Base-by-base conservation (phyloP, 92 coral and sea anemone genomes). In the Nematostella vectensis region DNA sequence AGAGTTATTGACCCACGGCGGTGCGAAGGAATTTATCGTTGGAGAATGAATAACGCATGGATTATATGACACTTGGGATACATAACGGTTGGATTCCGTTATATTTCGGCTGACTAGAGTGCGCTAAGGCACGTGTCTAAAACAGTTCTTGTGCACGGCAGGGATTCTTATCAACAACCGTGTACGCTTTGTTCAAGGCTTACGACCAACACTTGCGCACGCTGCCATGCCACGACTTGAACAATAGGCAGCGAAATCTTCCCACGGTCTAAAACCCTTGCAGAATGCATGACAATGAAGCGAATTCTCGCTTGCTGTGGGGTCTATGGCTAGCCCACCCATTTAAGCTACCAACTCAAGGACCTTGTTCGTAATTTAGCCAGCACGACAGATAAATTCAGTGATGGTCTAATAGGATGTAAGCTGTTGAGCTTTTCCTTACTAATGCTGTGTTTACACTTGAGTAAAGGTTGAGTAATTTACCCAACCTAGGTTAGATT, bases 251-350 rank as follows among this genome's bases (percentile, higher is more conserved):
- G 37, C 55, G 45, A 31, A 55, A 66, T 54, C 37, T 66, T 66
- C 72, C 72, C 72, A 66, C 72, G 72, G 72, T 66, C 51, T 20
- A 29, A 15, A 24, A 50, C 15, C 16, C 58, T 16, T 40, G 25
- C 2, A 6, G 39, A 6, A 48, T 30, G 54, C 54, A 64, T 21
- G n/a, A 53, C 38, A 10, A 50, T 29, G 40, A 29, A 27, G 22
- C 4, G 6, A 64, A 64, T 0, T 24, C 2, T 12, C 10, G 16
- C 0, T 36, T 15, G 42, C 42, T 8, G 42, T 8, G 42, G 42
- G 42, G 42, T 15, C 42, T 15, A 36, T 36, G 42, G 8, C 9
- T 36, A 36, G 9, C 9, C 9, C 15, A 36, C 42, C 42, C 9
- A 15, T 36, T 15, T 36, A 15, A 36, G 8, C n/a, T n/a, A n/a